Percentiles rank a stretch among this genome's conserved stretches.
Conservation (phyloP, 2,797 vertebrate genomes). For the Hippopotamyrus pictus region DNA sequence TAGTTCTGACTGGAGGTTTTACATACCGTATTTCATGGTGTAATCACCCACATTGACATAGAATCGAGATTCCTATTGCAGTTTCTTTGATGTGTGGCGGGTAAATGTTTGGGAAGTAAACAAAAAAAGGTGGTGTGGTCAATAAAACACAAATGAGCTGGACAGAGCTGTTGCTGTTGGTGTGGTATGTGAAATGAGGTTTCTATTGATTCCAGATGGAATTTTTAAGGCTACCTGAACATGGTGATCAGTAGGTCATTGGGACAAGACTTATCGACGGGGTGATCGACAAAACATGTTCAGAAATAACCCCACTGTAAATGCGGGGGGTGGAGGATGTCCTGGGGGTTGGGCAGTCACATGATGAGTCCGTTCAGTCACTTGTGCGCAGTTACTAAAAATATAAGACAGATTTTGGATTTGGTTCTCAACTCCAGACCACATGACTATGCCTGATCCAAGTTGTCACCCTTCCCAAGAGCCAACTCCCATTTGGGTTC, state of each 20-base stretch:
- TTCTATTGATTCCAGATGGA: not conserved
- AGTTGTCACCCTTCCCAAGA: not conserved
- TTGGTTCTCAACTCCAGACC: not conserved
- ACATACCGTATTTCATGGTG: not conserved
- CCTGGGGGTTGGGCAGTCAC: not conserved
- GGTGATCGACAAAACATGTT: not conserved
- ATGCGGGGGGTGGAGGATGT: not conserved
- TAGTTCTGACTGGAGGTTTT: not conserved
- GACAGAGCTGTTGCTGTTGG: not conserved
- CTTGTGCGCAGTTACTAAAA: not conserved
- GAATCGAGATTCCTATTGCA: not conserved
- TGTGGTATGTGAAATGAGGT: not conserved
- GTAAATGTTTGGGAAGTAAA: not conserved
- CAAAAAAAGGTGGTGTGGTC: not conserved
- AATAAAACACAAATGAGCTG: not conserved
- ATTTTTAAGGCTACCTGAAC: not conserved
- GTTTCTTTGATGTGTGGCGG: not conserved
- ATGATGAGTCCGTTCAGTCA: not conserved
- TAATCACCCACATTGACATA: not conserved
- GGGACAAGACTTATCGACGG: not conserved
- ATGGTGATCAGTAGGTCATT: not conserved
- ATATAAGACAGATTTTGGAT: not conserved
- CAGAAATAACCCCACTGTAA: not conserved
- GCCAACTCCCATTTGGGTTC: not conserved
- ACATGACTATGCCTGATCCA: not conserved